A percentile compares a stretch with the other conserved stretches of the same genome.
Conservation (phyloP, 2,888 invertebrate species). For the Stegophylla sp. region DNA sequence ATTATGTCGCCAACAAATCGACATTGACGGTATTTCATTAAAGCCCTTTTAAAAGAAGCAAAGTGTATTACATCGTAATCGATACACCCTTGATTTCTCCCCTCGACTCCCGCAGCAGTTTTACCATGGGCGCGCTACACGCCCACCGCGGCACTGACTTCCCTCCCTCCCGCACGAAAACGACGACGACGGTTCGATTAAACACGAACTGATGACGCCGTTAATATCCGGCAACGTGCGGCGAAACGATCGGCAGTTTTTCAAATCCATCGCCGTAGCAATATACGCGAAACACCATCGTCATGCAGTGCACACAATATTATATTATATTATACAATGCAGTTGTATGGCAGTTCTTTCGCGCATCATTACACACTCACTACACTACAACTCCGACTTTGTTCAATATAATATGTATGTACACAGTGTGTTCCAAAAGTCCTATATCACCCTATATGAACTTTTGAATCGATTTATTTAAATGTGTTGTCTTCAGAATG, state of each 20-base stretch:
- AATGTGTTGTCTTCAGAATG: too few species aligned
- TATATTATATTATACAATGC: too few species aligned
- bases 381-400: too few species aligned
- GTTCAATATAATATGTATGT: not conserved
- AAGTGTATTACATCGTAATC: conserved; percentile 59
- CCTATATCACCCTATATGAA: too few species aligned
- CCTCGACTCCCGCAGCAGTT: not conserved
- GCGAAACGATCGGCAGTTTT: conserved; percentile 4
- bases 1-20: conserved; percentile 39
- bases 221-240: conserved; percentile 19
- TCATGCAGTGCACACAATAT: not conserved
- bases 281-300: not conserved
- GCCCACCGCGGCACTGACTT: not conserved
- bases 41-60: conserved; percentile 56
- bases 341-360: too few species aligned
- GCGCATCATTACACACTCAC: too few species aligned
- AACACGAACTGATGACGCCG: conserved; percentile 34
- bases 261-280: not conserved
- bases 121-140: not conserved
- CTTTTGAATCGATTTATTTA: too few species aligned
- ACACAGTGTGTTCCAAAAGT: too few species aligned
- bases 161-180: not conserved
- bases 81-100: conserved; percentile 41
- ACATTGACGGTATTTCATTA: conserved; percentile 52
- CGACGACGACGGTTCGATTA: conserved; percentile 21